Base-by-base conservation (phyloP, 2,113 vertebrate species). In the Mormyrus lacerda region DNA sequence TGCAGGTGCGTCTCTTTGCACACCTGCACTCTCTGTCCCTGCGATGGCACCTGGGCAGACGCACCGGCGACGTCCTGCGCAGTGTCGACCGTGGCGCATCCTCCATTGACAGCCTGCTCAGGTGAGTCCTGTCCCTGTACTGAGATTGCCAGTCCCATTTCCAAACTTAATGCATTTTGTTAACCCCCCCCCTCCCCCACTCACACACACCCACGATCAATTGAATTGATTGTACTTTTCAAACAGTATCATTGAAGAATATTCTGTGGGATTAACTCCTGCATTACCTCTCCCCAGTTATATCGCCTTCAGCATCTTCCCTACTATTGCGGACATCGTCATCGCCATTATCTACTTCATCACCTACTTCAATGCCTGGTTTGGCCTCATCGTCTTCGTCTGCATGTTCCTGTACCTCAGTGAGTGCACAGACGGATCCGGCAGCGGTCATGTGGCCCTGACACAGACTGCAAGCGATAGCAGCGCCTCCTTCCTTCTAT, bases 361-460 rank as follows among this genome's bases (percentile, higher is more conserved):
- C 92, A 96, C 96, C 0, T 93, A 94, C 91, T 99, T 99, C 95
- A 99, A 97, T 0, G 98, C 98, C 91, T 99, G 98, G 98, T 97
- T 99, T 0, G 98, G 98, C 88, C 97, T 99, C 85, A 99, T 99
- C 73, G 89, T 99, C 92, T 99, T 99, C 27, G 89, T 99, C 92
- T 99, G 98, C 93, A 99, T 99, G 98, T 92, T 93, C 48, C 91
- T 99, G 3, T 99, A 99, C 89, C 96, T 99, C 88, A 95, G 98
- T 99, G 92, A 98, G 98, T 96, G n/a, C 6, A 21, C 10, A 31
- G 42, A 13, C 8, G 2, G 35, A 1, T 15, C 21, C 10, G 13
- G 50, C 4, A 44, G 51, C n/a, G 19, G n/a, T 48, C 19, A 3
- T 24, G n/a, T 42, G 11, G 3, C 51, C 48, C 21, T 4, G 39